A percentile compares a stretch with the other conserved stretches of the same genome.
These are phyloP conservation scores for Carabus problematicus DNA, from an alignment of 2,888 invertebrate species.

Conservation along the genomic window DNA sequence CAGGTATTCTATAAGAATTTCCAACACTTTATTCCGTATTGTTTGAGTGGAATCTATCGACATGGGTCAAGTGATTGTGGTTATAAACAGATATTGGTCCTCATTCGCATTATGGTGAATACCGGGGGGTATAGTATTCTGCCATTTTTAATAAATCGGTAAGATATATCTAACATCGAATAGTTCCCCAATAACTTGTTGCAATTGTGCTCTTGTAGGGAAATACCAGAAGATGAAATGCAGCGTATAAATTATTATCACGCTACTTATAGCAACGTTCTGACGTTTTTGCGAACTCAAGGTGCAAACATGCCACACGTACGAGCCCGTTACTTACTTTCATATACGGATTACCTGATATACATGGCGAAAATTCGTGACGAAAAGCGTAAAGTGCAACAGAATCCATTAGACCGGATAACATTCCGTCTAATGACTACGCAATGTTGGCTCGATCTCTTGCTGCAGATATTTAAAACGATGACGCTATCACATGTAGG, in stretches of 20 bases:
- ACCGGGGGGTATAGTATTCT: neutral
- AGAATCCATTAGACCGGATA: neutral
- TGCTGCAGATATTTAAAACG: conserved; percentile 68
- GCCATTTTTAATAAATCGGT: conserved; percentile 7
- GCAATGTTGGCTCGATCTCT: conserved; percentile 68
- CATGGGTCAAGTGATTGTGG: neutral
- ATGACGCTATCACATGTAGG: conserved; percentile 62
- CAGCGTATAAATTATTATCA: conserved; percentile 51
- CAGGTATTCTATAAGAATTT: conserved; percentile 18
- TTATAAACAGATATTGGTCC: neutral
- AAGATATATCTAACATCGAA: neutral
- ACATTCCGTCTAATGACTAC: conserved; percentile 52
- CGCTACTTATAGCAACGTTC: conserved; percentile 53
- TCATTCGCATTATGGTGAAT: conserved; percentile 35
- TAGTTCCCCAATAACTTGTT: neutral
- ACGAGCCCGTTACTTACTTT: conserved; percentile 56
- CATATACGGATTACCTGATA: conserved; percentile 56
- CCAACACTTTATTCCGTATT: conserved; percentile 21
- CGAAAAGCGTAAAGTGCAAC: conserved; percentile 42
- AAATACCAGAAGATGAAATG: conserved; percentile 3
- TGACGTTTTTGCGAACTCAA: conserved; percentile 54
- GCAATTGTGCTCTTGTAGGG: neutral
- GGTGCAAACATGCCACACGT: conserved; percentile 58
- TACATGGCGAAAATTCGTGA: conserved; percentile 44
- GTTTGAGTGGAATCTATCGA: conserved; percentile 2